Base-by-base conservation (phyloP, 2,797 vertebrate species). In the Sebastes minor region DNA sequence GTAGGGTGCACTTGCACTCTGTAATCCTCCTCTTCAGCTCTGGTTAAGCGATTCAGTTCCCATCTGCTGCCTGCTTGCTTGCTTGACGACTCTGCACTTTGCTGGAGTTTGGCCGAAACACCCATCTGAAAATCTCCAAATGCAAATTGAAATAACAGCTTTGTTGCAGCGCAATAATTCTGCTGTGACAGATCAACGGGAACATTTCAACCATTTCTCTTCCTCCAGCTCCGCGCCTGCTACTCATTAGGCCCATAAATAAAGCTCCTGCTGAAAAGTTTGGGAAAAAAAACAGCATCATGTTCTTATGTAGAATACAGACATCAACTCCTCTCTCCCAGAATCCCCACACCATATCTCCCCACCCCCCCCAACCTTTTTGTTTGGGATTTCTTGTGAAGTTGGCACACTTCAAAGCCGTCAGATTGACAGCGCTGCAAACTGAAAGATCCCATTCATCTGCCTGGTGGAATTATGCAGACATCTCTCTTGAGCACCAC, bases 341-440 rank as follows among this genome's bases (percentile, higher is more conserved):
- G 2, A 71, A 81, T 86, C 84, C 80, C 71, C 70, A 28, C 75
- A 28, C 70, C 66, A 22, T 60, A 63, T 67, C 66, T 49, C 55
- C 23, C 30, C 18, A 27, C 38, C 13, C 38, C 35, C 74, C 49
- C 23, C 30, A 16, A 32, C 18, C 35, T 88, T 92, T 89, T 91
- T 89, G 88, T 92, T 92, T 84, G 78, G 64, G 86, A 75, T 79
- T 88, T 88, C 88, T 86, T 95, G 94, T 94, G 94, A 95, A 95
- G 92, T 88, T 94, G 92, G 89, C 93, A 93, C 89, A 94, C 95
- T 95, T 96, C 93, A 96, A 96, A 96, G 95, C 90, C 57, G 52
- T 78, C 1, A 46, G 91, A 94, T 90, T 95, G 95, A 96, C 95
- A 94, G 91, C 80, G 13, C 85, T 74, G 93, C 93, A 91, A 89